Evolutionary conservation across 1,140 invertebrate species (phyloP), one percentile per base, ranked within the genome.

Genomic region (Drosophila gunungcola): DNA sequence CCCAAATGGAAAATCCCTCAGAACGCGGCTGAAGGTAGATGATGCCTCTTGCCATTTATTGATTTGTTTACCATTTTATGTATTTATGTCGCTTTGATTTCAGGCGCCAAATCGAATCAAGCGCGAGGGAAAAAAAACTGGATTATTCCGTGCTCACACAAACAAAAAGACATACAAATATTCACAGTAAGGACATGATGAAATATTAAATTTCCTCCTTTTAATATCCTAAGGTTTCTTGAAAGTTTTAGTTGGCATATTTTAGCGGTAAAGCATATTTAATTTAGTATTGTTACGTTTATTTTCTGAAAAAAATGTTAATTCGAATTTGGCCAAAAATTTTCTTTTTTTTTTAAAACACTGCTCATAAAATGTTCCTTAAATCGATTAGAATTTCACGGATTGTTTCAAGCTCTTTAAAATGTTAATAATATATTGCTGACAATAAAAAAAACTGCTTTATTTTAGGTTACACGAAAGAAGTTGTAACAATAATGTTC

Each of bases 61-160:
- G 84, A 88, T 88, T 89, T 83, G 73, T 73, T 85, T 85, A 77
- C 73, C 58, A 76, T 75, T 74, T 57, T 63, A 82, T 69, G 52
- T 65, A 56, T 74, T 45, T 68, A 73, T 74, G 72, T 57, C 72
- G 58, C 78, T 63, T 80, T 86, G 83, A 84, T 88, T 88, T 83
- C 56, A 58, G 62, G 52, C 56, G 55, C 55, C 51, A 76, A 88
- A 86, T 76, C 57, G 48, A 76, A 75, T 79, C 69, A 88, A 52
- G 43, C 49, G 12, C 57, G 45, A 64, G 54, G 65, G 65, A 62
- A 75, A 51, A 49, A 69, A 86, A 79, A 54, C 36, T n/a, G 60
- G 62, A 77, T 75, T 72, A 72, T 72, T 58, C 72, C 34, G 56
- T 60, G 60, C 57, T 52, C 27, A 65, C 39, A 48, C 49, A 54